Evolutionary conservation across 2,113 vertebrate genomes (phyloP).

Genomic region (Glaucidium brasilianum): DNA sequence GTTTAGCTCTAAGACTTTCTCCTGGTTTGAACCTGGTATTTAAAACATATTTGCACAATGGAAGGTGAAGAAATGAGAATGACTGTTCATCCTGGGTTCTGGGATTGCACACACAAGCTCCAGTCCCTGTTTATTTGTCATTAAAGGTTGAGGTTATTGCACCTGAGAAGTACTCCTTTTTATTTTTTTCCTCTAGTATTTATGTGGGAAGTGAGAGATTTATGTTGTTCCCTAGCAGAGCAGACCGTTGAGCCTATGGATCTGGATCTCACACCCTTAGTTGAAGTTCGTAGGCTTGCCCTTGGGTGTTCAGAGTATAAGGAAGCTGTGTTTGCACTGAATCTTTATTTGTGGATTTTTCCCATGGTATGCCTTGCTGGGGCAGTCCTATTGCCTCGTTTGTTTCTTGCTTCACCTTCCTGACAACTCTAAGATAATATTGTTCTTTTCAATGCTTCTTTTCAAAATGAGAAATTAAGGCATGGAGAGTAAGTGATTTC

Average conservation of each 20-base stretch:
- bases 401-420: constrained; percentile 14
- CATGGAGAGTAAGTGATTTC: background rate
- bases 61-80: background rate
- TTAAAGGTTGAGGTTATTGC: background rate
- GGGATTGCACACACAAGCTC: background rate
- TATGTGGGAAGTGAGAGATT: background rate
- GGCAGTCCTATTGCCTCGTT: background rate
- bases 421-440: background rate
- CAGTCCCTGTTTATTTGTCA: background rate
- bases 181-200: background rate
- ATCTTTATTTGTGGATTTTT: background rate
- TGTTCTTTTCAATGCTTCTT: constrained; percentile 8
- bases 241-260: background rate
- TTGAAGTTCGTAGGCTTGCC: background rate
- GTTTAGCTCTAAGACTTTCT: background rate
- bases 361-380: background rate
- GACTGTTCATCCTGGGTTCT: background rate
- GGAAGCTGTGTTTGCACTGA: background rate
- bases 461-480: constrained; percentile 10
- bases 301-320: background rate
- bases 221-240: background rate
- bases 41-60: background rate
- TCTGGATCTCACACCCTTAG: background rate
- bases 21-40: background rate
- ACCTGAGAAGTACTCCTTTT: background rate